A percentile compares a stretch with the other conserved stretches of the same genome.
Conservation (phyloP, 2,888 invertebrate genomes). For the Lysandra bellargus region DNA sequence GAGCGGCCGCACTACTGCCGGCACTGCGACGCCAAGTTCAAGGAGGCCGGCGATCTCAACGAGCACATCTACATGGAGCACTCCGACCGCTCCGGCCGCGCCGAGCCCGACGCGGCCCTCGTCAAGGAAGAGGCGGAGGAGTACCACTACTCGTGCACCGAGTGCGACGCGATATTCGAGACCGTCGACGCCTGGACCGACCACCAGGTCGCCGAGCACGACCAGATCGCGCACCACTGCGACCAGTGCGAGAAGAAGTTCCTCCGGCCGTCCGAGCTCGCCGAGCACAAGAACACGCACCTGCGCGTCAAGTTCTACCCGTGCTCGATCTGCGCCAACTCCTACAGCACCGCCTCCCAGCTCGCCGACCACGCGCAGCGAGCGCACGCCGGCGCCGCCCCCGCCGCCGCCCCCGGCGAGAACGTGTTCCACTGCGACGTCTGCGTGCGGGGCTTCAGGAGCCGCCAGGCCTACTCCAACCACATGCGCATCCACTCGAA, state of each 20-base stretch:
- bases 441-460: slow-evolving; percentile 82
- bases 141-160: slow-evolving; percentile 81
- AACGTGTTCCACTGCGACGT: slow-evolving; percentile 77
- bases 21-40: slow-evolving; percentile 80
- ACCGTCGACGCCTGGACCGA: slow-evolving; percentile 80
- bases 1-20: slow-evolving; percentile 79
- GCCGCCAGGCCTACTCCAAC: slow-evolving; percentile 77
- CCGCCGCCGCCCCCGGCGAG: slow-evolving; percentile 52
- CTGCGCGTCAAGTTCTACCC: slow-evolving; percentile 84
- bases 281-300: slow-evolving; percentile 84
- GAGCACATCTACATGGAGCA: slow-evolving; percentile 82
- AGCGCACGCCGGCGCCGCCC: slow-evolving; percentile 65
- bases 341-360: slow-evolving; percentile 83
- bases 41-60: slow-evolving; percentile 77
- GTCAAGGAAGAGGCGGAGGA: slow-evolving; percentile 77
- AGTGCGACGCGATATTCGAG: slow-evolving; percentile 81
- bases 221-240: slow-evolving; percentile 78
- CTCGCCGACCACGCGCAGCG: slow-evolving; percentile 79
- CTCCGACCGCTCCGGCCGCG: slow-evolving; percentile 65
- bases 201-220: slow-evolving; percentile 79
- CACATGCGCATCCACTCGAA: slow-evolving; percentile 79
- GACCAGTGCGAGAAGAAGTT: slow-evolving; percentile 83
- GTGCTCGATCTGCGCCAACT: slow-evolving; percentile 79
- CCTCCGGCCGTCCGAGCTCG: slow-evolving; percentile 79
- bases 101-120: slow-evolving; percentile 67